Base-by-base conservation (phyloP, 2,797 vertebrate species). In the Anableps anableps region DNA sequence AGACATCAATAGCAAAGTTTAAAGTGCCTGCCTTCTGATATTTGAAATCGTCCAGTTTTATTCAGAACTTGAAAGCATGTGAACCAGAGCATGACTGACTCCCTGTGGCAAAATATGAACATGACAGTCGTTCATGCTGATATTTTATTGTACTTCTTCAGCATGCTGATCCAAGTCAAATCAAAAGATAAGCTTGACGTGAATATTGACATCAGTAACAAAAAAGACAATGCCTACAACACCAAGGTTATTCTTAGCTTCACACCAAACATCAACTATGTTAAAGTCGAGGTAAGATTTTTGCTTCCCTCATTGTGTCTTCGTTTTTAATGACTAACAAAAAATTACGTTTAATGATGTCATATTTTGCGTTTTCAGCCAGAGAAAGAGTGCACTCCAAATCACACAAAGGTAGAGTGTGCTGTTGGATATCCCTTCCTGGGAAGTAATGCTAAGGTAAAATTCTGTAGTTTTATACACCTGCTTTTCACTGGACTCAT, bases 341-440 rank as follows among this genome's bases (percentile, higher is more conserved):
- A 36, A 4, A 13, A 36, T 7, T 3, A 19, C 19, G 43, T 72
- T 26, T 79, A 50, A 75, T 55, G 11, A 80, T 31, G 48, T 77
- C 58, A 75, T 50, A 3, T 80, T 79, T 74, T 80, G 26, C 13
- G 0, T 78, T 45, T 66, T 76, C 88, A 99, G 98, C 96, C 93
- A 36, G 97, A 97, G 79, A 98, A 95, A 89, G 95, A 92, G 0
- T 98, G 96, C 93, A 94, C 96, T 81, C 93, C 95, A 26, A 96
- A 96, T 73, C 80, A 95, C 76, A 96, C 92, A 7, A 97, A 94
- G 81, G 90, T 97, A 89, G 96, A 97, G 45, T 99, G 97, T 85
- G 97, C 96, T 75, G 96, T 99, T 55, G 97, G 97, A 82, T 99
- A 99, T 86, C 98, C 98, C 4, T 99, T 99, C 92, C 92, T 99